Evolutionary conservation across 2,797 vertebrate species (phyloP), one percentile per base, ranked within the genome.

Genomic region (Phrynocephalus guinanensis): DNA sequence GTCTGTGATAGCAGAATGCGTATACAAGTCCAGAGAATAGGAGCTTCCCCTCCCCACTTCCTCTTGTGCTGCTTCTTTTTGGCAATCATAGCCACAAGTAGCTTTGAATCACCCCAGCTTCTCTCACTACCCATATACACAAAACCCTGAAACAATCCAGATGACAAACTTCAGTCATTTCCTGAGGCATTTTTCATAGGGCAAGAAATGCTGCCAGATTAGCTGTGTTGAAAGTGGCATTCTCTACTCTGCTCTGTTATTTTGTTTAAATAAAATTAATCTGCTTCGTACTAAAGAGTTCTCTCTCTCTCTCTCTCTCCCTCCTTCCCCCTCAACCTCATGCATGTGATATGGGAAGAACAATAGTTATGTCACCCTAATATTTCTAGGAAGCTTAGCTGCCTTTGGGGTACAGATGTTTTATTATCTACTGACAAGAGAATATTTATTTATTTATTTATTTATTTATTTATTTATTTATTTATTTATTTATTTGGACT

Each of bases 1-100:
- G 89, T 90, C 91, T 78, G 5, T 7, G 20, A 86, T 2, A 44
- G 91, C 93, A 94, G 93, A 93, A 91, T 68, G 85, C 82, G 91
- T 93, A 90, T 90, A 89, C 92, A 87, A 33, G 73, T 81, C 90
- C 89, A 89, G 88, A 91, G 44, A 76, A 90, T 85, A 67, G 90
- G 80, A 83, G 52, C 87, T 88, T 93, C 91, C 88, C 76, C 90
- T 88, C 16, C 30, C 93, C 38, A 44, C 88, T 85, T 80, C 30
- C 93, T 89, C 88, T 87, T 79, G 80, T 86, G 52, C 13, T 89
- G 86, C 92, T 84, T 60, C 91, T 79, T 90, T 89, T 63, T 91
- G 90, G 92, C 71, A 87, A 88, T 94, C 88, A 89, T 91, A 91
- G 56, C 84, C 82, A 68, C 72, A 85, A 89, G 90, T 79, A 91